Base-by-base conservation (phyloP, 2,797 vertebrate genomes). In the Macrochelys suwanniensis region DNA sequence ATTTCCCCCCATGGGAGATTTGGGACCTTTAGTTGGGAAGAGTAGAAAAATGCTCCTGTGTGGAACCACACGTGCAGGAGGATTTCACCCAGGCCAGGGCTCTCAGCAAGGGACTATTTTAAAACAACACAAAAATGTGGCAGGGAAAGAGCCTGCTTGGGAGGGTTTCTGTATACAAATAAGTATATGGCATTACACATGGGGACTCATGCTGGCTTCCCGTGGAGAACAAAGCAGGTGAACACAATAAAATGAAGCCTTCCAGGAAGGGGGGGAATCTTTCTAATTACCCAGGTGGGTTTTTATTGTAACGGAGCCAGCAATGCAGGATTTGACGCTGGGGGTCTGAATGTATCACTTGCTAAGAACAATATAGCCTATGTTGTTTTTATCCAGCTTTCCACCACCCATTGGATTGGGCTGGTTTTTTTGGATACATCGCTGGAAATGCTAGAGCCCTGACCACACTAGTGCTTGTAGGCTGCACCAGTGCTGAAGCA, bases 271-370 rank as follows among this genome's bases (percentile, higher is more conserved):
- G 80, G n/a, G 54, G 15, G 21, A 4, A 80, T 37, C 85, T 89
- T 82, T 80, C 89, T 96, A 97, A 97, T 97, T 92, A 92, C 95
- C 96, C 97, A 94, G 95, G 97, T 97, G 97, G 96, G 77, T 84
- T 92, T 95, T 94, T 96, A 95, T 97, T 96, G 95, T 96, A 37
- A 92, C 1, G 47, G 84, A 77, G 87, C 56, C 92, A 94, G 92
- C 93, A 81, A 84, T n/a, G 93, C 95, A 98, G 94, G 97, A 97
- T 97, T 94, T 97, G 94, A 97, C 96, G 94, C 95, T 33, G 10
- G 59, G 94, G 90, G 61, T 97, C 95, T 90, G 96, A 97, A 98
- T 96, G 92, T 97, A 83, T 97, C 96, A 95, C 96, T 96, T 97
- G 96, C 94, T 49, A 0, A 80, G 74, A 91, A 80, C 80, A 95